Percentiles rank a stretch among this genome's conserved stretches.
phyloP scores from a whole-genome alignment of 2,888 invertebrate genomes.

The Agrotis ipsilon region DNA sequence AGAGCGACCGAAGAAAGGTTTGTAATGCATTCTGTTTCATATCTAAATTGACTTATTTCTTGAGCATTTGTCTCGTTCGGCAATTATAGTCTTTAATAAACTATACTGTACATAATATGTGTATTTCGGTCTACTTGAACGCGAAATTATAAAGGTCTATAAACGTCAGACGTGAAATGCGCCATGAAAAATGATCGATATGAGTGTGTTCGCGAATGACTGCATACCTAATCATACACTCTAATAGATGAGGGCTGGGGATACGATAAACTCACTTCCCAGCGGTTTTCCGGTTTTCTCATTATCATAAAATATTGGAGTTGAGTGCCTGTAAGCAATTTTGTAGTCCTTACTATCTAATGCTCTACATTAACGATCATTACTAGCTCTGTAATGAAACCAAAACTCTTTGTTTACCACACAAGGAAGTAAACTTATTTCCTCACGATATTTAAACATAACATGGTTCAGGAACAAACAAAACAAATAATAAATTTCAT shows the following conservation, averaged over 20 bases:
- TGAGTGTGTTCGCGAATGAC: constrained; percentile 45
- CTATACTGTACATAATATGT: no score
- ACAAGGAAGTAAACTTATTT: constrained; percentile 66
- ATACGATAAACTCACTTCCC: constrained; percentile 11
- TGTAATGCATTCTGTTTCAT: neutral
- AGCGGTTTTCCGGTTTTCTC: constrained; percentile 2
- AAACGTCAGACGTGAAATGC: constrained; percentile 18
- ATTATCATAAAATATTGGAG: constrained; percentile 23
- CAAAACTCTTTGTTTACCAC: constrained; percentile 1
- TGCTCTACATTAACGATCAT: constrained; percentile 13
- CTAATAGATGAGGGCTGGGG: constrained; percentile 31
- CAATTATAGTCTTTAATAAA: neutral
- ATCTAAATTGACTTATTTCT: neutral
- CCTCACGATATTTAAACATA: constrained; percentile 71
- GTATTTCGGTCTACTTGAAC: no score
- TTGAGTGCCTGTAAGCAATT: constrained; percentile 1
- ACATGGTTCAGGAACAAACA: constrained; percentile 75
- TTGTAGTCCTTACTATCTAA: neutral
- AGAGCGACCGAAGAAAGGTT: neutral
- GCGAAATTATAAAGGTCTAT: neutral
- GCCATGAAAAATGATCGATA: constrained; percentile 32
- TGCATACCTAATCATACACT: constrained; percentile 51
- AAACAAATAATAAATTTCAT: constrained; percentile 88
- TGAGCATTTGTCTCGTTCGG: constrained; percentile 5
- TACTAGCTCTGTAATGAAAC: constrained; percentile 7